Conservation (phyloP, 2,888 invertebrate genomes). For the Rhagium mordax region DNA sequence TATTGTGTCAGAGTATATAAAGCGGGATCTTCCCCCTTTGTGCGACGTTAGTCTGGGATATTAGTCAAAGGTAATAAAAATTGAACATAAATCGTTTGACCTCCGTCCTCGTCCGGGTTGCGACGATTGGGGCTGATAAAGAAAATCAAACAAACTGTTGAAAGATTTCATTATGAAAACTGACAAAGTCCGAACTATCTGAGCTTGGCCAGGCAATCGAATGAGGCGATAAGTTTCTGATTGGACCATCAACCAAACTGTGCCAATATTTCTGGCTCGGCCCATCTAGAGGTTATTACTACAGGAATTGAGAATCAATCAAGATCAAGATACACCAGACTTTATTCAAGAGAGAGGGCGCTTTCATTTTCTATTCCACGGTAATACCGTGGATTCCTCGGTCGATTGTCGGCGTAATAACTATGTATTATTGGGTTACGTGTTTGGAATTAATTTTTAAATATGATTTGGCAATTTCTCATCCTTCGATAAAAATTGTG, state of each 20-base stretch:
- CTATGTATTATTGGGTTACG: slow-evolving; percentile 51
- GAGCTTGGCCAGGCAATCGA: slow-evolving; percentile 41
- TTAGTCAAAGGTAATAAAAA: slow-evolving; percentile 28
- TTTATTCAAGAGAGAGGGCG: slow-evolving; percentile 46
- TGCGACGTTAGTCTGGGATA: background rate
- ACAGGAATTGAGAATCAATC: slow-evolving; percentile 66
- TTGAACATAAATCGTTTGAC: slow-evolving; percentile 21
- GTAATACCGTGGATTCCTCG: slow-evolving; percentile 51
- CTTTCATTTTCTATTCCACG: slow-evolving; percentile 50
- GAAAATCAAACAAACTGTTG: slow-evolving; percentile 42
- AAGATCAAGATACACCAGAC: slow-evolving; percentile 61
- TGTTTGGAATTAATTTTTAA: slow-evolving; percentile 50
- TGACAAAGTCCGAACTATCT: slow-evolving; percentile 57
- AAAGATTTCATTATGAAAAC: slow-evolving; percentile 59
- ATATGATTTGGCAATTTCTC: slow-evolving; percentile 40
- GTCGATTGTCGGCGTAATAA: slow-evolving; percentile 49
- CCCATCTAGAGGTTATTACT: slow-evolving; percentile 62
- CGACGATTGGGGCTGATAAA: slow-evolving; percentile 15
- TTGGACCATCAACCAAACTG: slow-evolving; percentile 64
- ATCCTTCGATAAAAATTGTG: slow-evolving; percentile 14
- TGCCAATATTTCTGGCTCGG: slow-evolving; percentile 63
- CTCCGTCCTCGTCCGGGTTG: slow-evolving; percentile 18
- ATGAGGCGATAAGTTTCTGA: slow-evolving; percentile 63
- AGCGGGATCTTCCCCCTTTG: background rate
- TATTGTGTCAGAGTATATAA: background rate